Conservation (phyloP, 2,113 vertebrate genomes). For the Ursus arctos region DNA sequence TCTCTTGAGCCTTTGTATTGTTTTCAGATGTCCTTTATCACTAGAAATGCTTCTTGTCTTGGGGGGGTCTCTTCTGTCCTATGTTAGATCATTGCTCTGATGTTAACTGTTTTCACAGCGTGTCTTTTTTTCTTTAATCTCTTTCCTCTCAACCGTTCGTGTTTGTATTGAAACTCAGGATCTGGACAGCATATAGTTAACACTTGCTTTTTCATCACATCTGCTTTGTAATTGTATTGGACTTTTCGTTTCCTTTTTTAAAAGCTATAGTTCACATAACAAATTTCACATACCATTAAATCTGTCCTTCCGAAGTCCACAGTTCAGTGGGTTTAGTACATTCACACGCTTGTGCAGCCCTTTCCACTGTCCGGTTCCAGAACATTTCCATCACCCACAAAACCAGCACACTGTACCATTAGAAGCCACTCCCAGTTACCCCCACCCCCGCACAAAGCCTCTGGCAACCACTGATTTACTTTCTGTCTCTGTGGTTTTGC, state of each 20-base stretch:
- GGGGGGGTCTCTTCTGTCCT: not conserved
- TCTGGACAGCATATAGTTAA: rapidly evolving
- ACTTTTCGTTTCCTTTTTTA: not conserved
- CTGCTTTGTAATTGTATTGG: not conserved
- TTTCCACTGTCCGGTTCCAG: no score
- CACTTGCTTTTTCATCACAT: not conserved
- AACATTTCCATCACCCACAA: not conserved
- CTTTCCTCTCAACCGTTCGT: not conserved
- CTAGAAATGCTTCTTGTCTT: no score
- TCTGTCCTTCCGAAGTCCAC: not conserved
- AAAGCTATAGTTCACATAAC: not conserved
- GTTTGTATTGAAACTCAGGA: not conserved
- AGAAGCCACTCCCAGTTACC: not conserved
- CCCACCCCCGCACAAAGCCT: not conserved
- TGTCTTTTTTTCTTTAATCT: not conserved
- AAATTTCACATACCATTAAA: not conserved
- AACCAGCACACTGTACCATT: rapidly evolving
- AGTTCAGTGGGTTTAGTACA: not conserved
- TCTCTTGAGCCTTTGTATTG: not conserved
- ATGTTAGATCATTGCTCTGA: rapidly evolving
- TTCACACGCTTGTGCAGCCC: not conserved
- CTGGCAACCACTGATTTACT: not conserved
- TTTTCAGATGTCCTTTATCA: not conserved
- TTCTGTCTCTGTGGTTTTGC: not conserved
- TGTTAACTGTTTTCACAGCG: not conserved